phyloP scores from a whole-genome alignment of 2,113 vertebrate species.

The Eurypyga helias region DNA sequence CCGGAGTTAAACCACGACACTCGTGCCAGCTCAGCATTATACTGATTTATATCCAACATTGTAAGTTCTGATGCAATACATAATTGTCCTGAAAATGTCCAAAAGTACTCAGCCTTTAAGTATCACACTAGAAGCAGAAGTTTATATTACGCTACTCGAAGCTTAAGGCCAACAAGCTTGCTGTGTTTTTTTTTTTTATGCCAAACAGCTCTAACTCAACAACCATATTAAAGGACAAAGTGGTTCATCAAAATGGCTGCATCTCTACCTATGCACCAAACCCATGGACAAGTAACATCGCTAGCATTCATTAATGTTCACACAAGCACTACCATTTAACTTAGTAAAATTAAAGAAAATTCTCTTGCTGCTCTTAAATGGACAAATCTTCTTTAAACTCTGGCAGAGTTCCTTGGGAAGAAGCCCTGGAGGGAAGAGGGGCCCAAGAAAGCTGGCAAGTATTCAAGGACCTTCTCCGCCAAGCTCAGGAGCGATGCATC shows the following conservation, averaged over 20 bases:
- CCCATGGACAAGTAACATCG: fast-evolving
- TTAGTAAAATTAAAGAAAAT: neutral
- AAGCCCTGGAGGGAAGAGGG: too few relatives aligned
- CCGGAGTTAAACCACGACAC: too few relatives aligned
- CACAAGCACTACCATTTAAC: neutral
- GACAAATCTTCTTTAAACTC: too few relatives aligned
- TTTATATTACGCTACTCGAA: neutral
- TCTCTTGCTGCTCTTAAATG: fast-evolving
- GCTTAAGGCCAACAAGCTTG: neutral
- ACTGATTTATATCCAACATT: too few relatives aligned
- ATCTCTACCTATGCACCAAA: neutral
- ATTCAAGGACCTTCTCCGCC: too few relatives aligned
- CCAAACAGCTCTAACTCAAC: neutral
- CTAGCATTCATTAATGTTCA: neutral
- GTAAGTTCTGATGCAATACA: neutral
- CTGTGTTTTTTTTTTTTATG: neutral
- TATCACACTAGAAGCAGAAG: neutral
- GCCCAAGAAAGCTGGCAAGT: too few relatives aligned
- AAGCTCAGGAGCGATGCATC: too few relatives aligned
- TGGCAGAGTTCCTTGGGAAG: too few relatives aligned
- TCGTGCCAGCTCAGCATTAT: too few relatives aligned
- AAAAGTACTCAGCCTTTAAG: neutral
- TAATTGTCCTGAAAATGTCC: neutral
- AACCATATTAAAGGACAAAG: neutral
- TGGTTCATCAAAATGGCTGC: neutral